Percentiles rank a stretch among this genome's conserved stretches.
Conservation (phyloP, 2,797 vertebrate species). For the Tragelaphus eurycerus region DNA sequence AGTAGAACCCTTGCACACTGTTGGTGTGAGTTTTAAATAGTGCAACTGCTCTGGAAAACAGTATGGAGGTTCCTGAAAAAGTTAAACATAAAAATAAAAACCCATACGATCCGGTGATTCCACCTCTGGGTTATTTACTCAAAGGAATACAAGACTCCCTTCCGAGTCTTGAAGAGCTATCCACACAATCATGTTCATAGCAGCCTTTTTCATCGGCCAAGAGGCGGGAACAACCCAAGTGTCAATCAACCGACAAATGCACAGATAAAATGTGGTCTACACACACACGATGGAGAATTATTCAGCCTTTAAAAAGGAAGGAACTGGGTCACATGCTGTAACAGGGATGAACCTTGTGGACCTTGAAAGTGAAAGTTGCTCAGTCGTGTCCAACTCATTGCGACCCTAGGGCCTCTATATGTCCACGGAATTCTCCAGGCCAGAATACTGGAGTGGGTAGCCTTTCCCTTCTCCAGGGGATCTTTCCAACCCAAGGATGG, state of each 20-base stretch:
- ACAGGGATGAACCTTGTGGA: background rate
- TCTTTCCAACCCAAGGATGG: background rate
- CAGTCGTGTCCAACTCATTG: accelerated
- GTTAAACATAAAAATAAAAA: background rate
- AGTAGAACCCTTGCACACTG: accelerated
- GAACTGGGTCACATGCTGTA: background rate
- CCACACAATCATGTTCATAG: accelerated
- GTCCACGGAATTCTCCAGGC: background rate
- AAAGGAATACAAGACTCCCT: background rate
- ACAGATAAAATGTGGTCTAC: background rate
- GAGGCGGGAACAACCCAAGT: background rate
- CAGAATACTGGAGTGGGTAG: background rate
- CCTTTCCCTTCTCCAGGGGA: background rate
- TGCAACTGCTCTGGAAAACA: background rate
- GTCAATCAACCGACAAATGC: accelerated
- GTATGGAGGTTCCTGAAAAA: background rate
- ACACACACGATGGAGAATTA: background rate
- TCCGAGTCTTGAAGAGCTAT: background rate
- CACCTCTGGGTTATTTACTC: background rate
- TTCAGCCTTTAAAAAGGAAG: background rate
- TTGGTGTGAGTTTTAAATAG: accelerated
- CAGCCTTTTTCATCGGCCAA: background rate
- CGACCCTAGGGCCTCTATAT: background rate
- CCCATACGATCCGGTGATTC: background rate
- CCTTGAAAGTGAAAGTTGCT: background rate